A percentile compares a stretch with the other conserved stretches of the same genome.
phyloP scores from a whole-genome alignment of 2,797 vertebrate genomes.

The Gadopsis marmoratus region DNA sequence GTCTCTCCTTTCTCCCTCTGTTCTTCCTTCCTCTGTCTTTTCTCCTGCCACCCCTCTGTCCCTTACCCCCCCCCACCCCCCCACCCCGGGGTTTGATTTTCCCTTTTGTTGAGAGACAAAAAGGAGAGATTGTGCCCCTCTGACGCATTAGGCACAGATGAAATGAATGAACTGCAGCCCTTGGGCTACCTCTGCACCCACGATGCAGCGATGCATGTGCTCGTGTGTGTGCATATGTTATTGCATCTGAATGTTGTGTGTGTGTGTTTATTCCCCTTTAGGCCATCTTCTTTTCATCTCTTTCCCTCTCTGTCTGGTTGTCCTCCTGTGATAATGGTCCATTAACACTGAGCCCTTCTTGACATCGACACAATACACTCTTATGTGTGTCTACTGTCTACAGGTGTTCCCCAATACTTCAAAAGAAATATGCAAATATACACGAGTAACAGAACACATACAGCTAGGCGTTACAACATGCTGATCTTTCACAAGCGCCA shows the following conservation, averaged over 20 bases:
- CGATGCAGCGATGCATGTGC: conserved; percentile 18
- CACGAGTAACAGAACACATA: conserved; percentile 11
- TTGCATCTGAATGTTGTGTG: conserved; percentile 22
- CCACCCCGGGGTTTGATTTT: conserved; percentile 21
- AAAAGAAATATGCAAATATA: conserved; percentile 7
- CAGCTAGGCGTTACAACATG: conserved; percentile 2
- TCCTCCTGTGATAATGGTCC: conserved; percentile 42
- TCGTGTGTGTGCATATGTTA: not conserved
- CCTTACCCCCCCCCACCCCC: conserved; percentile 20
- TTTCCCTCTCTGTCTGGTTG: conserved; percentile 24
- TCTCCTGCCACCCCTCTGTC: not conserved
- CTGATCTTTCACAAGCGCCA: conserved; percentile 11
- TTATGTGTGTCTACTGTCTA: conserved; percentile 26
- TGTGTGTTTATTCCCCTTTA: conserved; percentile 26
- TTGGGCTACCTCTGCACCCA: conserved; percentile 35
- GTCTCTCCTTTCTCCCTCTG: not conserved
- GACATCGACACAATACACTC: conserved; percentile 44
- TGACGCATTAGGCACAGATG: conserved; percentile 28
- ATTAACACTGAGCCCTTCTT: conserved; percentile 42
- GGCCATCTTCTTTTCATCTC: conserved; percentile 39
- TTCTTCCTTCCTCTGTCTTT: not conserved
- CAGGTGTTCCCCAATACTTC: conserved; percentile 3
- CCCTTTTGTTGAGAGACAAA: conserved; percentile 22
- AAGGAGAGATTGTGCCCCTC: conserved; percentile 38
- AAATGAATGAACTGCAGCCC: conserved; percentile 54